Evolutionary conservation across 2,888 invertebrate genomes (phyloP).

Genomic region (Choreutis nemorana): DNA sequence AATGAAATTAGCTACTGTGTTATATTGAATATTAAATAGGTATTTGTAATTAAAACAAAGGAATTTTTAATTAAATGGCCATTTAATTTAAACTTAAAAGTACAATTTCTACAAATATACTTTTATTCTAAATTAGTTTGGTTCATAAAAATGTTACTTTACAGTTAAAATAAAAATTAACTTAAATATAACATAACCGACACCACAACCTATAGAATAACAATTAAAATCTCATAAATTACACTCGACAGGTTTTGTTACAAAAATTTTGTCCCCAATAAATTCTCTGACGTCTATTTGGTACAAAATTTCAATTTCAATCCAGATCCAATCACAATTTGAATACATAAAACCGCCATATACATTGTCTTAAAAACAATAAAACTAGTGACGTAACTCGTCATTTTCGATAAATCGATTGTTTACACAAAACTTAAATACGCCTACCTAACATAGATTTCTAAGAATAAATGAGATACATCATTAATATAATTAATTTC

Average conservation of each 20-base stretch:
- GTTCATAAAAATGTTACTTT: conserved; percentile 33
- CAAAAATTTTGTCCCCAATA: conserved; percentile 59
- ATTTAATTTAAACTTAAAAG: conserved; percentile 35
- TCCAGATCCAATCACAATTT: neutral
- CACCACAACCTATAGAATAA: conserved; percentile 20
- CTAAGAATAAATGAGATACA: neutral
- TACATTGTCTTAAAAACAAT: neutral
- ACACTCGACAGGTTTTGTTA: conserved; percentile 43
- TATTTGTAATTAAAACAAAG: conserved; percentile 16
- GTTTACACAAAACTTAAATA: conserved; percentile 1
- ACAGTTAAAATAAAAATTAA: conserved; percentile 15
- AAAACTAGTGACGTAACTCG: conserved; percentile 15
- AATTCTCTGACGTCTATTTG: conserved; percentile 50
- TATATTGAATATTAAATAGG: neutral
- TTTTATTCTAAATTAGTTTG: conserved; percentile 56
- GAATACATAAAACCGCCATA: conserved; percentile 1
- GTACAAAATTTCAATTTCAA: conserved; percentile 46
- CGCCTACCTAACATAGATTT: neutral
- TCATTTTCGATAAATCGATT: conserved; percentile 11
- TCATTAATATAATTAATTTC: neutral
- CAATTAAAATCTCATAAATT: conserved; percentile 24
- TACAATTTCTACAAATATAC: conserved; percentile 23
- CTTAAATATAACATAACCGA: conserved; percentile 36
- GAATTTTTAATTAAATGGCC: conserved; percentile 26
- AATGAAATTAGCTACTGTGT: neutral